Evolutionary conservation across 2,113 vertebrate species (phyloP).

Genomic region (Ascaphus truei): DNA sequence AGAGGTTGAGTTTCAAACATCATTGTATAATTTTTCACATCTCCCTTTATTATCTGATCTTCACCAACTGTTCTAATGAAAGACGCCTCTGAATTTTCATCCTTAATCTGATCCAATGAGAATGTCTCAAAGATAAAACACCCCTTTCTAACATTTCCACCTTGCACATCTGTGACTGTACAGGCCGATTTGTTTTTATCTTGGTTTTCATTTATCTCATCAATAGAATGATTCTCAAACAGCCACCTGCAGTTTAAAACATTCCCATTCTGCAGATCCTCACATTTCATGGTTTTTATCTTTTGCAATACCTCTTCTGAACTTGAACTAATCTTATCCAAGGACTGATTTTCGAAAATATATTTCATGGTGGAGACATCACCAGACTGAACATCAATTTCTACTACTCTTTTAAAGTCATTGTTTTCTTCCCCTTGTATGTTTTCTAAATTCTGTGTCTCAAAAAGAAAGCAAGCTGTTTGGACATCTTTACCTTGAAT

Average conservation of each 20-base stretch:
- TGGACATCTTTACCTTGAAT: constrained; percentile 79
- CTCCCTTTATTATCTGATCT: constrained; percentile 71
- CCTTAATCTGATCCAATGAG: constrained; percentile 80
- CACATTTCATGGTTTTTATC: constrained; percentile 68
- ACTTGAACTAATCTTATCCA: constrained; percentile 75
- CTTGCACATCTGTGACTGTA: constrained; percentile 75
- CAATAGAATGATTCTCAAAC: constrained; percentile 83
- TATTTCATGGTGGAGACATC: constrained; percentile 82
- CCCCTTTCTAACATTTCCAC: constrained; percentile 77
- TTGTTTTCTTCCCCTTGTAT: constrained; percentile 67
- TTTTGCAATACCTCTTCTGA: constrained; percentile 73
- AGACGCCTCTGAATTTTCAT: constrained; percentile 55
- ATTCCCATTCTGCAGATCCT: constrained; percentile 83
- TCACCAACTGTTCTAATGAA: constrained; percentile 54
- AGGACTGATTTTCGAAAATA: constrained; percentile 82
- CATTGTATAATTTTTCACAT: constrained; percentile 82
- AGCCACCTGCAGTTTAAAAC: constrained; percentile 79
- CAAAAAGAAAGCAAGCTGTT: constrained; percentile 78
- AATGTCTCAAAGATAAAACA: constrained; percentile 85
- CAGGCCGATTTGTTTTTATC: constrained; percentile 52
- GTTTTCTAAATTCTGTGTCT: constrained; percentile 80
- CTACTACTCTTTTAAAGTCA: constrained; percentile 65
- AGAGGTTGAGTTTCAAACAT: constrained; percentile 88
- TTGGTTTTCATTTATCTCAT: constrained; percentile 63
- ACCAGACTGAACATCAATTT: constrained; percentile 78